phyloP scores from a whole-genome alignment of 2,797 vertebrate species.

The Aeoliscus strigatus region DNA sequence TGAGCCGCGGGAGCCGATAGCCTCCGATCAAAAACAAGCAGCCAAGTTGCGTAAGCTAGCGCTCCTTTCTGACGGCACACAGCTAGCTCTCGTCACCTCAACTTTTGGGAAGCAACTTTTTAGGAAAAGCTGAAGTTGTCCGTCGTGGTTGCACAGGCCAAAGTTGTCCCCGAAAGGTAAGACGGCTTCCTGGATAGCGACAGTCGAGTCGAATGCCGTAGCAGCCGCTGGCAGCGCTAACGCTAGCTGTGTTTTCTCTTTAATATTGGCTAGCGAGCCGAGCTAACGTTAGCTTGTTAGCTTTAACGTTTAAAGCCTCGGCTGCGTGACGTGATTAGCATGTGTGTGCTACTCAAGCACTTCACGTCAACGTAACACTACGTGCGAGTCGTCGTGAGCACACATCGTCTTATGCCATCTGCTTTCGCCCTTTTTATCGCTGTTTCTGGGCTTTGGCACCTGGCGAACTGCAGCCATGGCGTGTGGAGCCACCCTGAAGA shows the following conservation, averaged over 20 bases:
- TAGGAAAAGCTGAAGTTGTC: slow-evolving; percentile 23
- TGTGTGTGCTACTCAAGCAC: neutral
- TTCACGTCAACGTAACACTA: neutral
- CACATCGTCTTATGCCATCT: neutral
- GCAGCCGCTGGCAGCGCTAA: slow-evolving; percentile 35
- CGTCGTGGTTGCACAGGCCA: slow-evolving; percentile 1
- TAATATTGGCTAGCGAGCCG: slow-evolving; percentile 37
- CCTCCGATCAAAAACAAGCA: slow-evolving; percentile 60
- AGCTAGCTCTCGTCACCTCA: slow-evolving; percentile 52
- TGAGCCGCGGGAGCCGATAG: slow-evolving; percentile 50
- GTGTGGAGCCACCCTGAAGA: slow-evolving; percentile 96
- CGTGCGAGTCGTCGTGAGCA: neutral
- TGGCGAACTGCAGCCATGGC: slow-evolving; percentile 79
- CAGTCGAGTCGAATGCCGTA: neutral
- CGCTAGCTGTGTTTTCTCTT: slow-evolving; percentile 70
- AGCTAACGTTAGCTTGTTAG: slow-evolving; percentile 56
- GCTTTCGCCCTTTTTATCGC: slow-evolving; percentile 12
- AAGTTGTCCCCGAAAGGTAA: slow-evolving; percentile 38
- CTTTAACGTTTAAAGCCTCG: slow-evolving; percentile 44
- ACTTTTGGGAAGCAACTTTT: slow-evolving; percentile 62
- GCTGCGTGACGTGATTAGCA: slow-evolving; percentile 41
- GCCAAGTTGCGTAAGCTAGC: slow-evolving; percentile 53
- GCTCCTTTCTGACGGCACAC: slow-evolving; percentile 28
- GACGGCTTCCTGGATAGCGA: slow-evolving; percentile 4
- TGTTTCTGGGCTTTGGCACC: slow-evolving; percentile 35